Conservation (phyloP, 1,140 invertebrate species). For the Eupeodes corollae region DNA sequence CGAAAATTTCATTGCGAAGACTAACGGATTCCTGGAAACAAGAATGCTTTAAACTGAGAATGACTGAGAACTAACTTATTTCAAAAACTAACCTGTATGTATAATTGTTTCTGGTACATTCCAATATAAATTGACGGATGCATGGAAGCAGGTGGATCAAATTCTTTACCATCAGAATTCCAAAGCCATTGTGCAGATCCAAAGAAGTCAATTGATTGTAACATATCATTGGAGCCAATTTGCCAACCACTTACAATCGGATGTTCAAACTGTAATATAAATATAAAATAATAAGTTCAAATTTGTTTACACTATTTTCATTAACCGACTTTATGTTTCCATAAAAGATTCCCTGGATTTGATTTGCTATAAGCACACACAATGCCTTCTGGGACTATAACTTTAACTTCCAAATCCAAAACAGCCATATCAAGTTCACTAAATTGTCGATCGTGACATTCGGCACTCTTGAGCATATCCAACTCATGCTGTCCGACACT, state of each 20-base stretch:
- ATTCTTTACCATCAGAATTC: constrained; percentile 23
- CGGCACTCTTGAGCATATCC: constrained; percentile 43
- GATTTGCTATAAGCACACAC: constrained; percentile 50
- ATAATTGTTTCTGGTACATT: constrained; percentile 67
- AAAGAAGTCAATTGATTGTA: constrained; percentile 68
- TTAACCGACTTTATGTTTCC: constrained; percentile 55
- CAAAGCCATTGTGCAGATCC: constrained; percentile 41
- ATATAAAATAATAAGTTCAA: constrained; percentile 4
- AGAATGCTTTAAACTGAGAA: constrained; percentile 9
- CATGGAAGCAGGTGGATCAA: constrained; percentile 5
- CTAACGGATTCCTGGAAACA: constrained; percentile 23
- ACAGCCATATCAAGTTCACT: constrained; percentile 31
- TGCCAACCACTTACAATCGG: constrained; percentile 80
- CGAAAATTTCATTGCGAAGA: constrained; percentile 31
- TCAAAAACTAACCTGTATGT: constrained; percentile 58
- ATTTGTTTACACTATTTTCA: neutral
- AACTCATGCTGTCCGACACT: constrained; percentile 82
- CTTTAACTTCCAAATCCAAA: constrained; percentile 47
- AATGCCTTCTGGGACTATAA: constrained; percentile 63
- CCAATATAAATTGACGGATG: constrained; percentile 70
- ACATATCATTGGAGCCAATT: constrained; percentile 44
- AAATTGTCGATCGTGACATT: constrained; percentile 40
- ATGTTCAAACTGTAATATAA: constrained; percentile 52
- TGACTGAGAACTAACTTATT: neutral
- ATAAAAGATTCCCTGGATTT: constrained; percentile 45